Evolutionary conservation across 1,140 invertebrate species (phyloP), one percentile per base, ranked within the genome.

Genomic region (Brachionus sp.): DNA sequence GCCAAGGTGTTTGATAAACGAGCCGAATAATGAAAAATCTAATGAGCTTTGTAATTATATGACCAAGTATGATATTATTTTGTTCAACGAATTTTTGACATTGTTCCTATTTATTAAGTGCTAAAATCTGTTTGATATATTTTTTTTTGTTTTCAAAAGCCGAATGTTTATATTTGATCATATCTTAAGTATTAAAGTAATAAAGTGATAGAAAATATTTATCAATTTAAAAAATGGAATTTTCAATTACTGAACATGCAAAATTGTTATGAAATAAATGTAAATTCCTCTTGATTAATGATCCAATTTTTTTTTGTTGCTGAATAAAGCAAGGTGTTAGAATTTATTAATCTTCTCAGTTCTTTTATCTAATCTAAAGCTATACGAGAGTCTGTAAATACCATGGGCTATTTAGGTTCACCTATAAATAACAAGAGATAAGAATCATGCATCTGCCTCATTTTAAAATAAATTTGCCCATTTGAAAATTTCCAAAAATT

Each of bases 171-270:
- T 57, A 19, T 57, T 7, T 57, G 50, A 57, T 57, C 50, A 57
- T 57, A 57, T 57, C 50, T 57, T 25, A n/a, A 23, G 50, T 19
- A 57, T 57, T 57, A 57, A 57, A 57, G 50, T 57, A n/a, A 57
- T 57, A 57, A 57, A 57, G 50, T 57, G 50, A 19, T 57, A 57
- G 50, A 57, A 57, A 57, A 57, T 57, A 57, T 57, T 57, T 57
- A 23, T 57, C 50, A 57, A 57, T 23, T 57, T 19, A 19, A 19
- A 6, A 57, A 19, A 7, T 6, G 50, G 16, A 57, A 19, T 57
- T 57, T 6, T 2, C 6, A 23, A 57, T 57, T 57, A 19, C 19
- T 57, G 50, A 57, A 19, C 50, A 57, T 57, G 50, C 50, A 57
- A 57, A 57, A 57, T 57, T 57, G 50, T 57, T 57, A 57, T 25